Percentiles rank a stretch among this genome's conserved stretches.
These are phyloP conservation scores for Temnothorax curvispinosus DNA, from an alignment of 1,140 invertebrate species.

Conservation along the genomic window DNA sequence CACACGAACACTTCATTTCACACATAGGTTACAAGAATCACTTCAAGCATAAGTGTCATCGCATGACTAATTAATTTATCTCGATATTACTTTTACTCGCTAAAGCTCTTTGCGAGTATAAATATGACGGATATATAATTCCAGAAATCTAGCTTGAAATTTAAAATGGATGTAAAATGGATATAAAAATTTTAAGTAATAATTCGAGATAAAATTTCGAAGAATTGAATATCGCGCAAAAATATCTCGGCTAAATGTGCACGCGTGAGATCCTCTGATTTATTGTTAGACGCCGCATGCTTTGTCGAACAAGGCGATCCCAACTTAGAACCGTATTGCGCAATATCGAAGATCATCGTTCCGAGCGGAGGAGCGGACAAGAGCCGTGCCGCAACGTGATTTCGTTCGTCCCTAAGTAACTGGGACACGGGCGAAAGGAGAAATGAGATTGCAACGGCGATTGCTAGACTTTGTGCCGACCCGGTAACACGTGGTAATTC, in stretches of 20 bases:
- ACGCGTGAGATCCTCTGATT: background rate
- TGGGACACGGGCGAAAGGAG: constrained; percentile 12
- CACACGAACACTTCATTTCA: background rate
- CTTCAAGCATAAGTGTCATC: background rate
- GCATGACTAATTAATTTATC: background rate
- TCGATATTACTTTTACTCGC: background rate
- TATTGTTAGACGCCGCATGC: background rate
- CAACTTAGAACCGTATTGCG: background rate
- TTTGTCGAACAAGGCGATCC: too few species aligned
- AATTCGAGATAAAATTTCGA: background rate
- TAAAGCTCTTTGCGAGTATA: background rate
- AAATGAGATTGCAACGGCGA: background rate
- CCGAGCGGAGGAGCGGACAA: background rate
- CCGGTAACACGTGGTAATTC: constrained; percentile 6
- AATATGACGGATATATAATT: background rate
- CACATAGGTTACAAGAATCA: background rate
- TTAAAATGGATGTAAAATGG: background rate
- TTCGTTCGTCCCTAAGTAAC: constrained; percentile 19
- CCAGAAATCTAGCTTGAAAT: background rate
- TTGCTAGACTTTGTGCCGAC: background rate
- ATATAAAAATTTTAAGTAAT: background rate
- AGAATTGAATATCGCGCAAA: background rate
- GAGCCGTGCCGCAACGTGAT: background rate
- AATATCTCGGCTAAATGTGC: background rate
- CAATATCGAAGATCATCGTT: constrained; percentile 3